Evolutionary conservation across 2,797 vertebrate genomes (phyloP).

Genomic region (Darevskia nairensis): DNA sequence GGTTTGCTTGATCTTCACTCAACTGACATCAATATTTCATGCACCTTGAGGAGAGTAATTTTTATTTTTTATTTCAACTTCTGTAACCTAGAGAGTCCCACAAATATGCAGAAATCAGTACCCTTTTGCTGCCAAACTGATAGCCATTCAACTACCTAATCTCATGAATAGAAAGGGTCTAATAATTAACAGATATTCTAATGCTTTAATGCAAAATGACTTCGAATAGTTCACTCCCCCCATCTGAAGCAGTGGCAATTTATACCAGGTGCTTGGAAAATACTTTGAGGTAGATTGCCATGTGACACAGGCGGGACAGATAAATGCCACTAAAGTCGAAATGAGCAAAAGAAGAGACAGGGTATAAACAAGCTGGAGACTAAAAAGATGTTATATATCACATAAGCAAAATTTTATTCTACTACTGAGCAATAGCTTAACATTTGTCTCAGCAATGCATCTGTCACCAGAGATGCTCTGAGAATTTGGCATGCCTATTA

Average conservation of each 20-base stretch:
- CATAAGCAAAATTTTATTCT: conserved; percentile 25
- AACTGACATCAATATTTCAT: not conserved
- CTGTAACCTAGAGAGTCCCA: not conserved
- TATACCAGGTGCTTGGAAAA: not conserved
- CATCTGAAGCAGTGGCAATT: not conserved
- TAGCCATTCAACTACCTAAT: not conserved
- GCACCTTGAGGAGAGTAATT: not conserved
- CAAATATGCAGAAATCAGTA: not conserved
- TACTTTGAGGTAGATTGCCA: conserved; percentile 16
- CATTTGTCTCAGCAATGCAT: conserved; percentile 24
- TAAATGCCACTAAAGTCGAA: conserved; percentile 3
- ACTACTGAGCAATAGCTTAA: conserved; percentile 17
- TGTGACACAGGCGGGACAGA: not conserved
- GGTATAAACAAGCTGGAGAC: not conserved
- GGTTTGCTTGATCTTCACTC: not conserved
- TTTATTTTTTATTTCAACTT: not conserved
- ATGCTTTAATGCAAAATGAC: not conserved
- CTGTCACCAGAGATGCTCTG: not conserved
- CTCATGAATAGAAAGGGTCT: not conserved
- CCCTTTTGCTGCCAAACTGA: not conserved
- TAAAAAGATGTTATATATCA: not conserved
- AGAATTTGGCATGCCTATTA: not conserved
- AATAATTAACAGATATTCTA: not conserved
- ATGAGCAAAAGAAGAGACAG: not conserved
- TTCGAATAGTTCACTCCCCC: conserved; percentile 23